phyloP scores from a whole-genome alignment of 2,888 invertebrate genomes.

The Netelia virgata region DNA sequence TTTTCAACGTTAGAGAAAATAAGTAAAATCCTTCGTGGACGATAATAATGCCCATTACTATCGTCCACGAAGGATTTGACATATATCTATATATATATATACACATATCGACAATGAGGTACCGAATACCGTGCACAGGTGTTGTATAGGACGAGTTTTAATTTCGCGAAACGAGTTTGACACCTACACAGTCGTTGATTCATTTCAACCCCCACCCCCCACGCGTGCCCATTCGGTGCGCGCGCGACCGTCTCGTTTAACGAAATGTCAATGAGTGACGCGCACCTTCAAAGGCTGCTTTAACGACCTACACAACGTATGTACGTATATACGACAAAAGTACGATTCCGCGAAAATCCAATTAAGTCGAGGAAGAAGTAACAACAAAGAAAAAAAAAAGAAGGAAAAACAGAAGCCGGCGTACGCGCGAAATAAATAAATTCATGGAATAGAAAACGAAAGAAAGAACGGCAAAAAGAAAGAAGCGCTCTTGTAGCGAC shows the following conservation, averaged over 20 bases:
- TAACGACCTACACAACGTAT: neutral
- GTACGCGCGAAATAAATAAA: too few relatives aligned
- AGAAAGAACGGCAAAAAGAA: too few relatives aligned
- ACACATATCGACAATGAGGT: neutral
- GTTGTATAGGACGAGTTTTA: neutral
- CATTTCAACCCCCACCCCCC: constrained; percentile 58
- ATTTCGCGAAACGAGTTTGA: constrained; percentile 16
- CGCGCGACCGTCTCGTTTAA: constrained; percentile 35
- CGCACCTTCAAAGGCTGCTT: constrained; percentile 14
- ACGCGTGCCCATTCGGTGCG: constrained; percentile 33
- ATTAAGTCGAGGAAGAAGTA: neutral
- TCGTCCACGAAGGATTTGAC: too few relatives aligned
- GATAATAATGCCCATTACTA: too few relatives aligned
- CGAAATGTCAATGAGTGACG: constrained; percentile 51
- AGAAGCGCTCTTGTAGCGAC: too few relatives aligned
- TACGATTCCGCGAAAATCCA: neutral
- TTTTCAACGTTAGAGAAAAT: too few relatives aligned
- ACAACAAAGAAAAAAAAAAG: too few relatives aligned
- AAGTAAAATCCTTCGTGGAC: too few relatives aligned
- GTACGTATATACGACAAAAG: neutral
- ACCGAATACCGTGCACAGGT: neutral
- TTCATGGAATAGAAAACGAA: neutral
- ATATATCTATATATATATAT: neutral
- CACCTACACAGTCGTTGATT: constrained; percentile 54
- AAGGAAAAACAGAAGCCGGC: too few relatives aligned